A percentile compares a stretch with the other conserved stretches of the same genome.
phyloP scores from a whole-genome alignment of 1,140 invertebrate genomes.

The Drosophila serrata region DNA sequence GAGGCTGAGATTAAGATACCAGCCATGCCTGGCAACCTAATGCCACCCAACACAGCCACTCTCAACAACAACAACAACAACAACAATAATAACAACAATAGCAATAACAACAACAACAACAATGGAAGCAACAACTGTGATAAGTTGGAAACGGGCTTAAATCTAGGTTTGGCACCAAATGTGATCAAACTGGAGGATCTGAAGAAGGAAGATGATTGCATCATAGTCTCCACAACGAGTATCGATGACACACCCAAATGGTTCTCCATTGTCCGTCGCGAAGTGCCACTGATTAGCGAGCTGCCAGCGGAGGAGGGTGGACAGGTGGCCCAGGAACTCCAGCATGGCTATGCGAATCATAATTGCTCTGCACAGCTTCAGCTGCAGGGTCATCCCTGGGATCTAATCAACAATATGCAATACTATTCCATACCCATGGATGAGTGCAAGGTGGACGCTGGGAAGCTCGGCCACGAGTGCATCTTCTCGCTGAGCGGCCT shows the following conservation, averaged over 20 bases:
- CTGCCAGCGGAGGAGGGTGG: slow-evolving; percentile 64
- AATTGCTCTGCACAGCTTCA: slow-evolving; percentile 86
- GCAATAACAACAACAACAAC: slow-evolving; percentile 43
- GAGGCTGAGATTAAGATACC: slow-evolving; percentile 81
- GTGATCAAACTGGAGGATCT: slow-evolving; percentile 61
- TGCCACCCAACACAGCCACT: slow-evolving; percentile 47
- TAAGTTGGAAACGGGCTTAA: slow-evolving; percentile 64
- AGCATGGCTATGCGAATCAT: slow-evolving; percentile 70
- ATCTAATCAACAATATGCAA: slow-evolving; percentile 87
- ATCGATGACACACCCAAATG: slow-evolving; percentile 85
- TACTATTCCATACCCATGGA: slow-evolving; percentile 87
- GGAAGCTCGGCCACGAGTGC: slow-evolving; percentile 85
- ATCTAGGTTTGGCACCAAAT: slow-evolving; percentile 7
- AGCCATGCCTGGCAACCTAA: slow-evolving; percentile 62
- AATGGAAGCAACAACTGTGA: slow-evolving; percentile 71
- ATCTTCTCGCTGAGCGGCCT: slow-evolving; percentile 87
- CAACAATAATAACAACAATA: slow-evolving; percentile 19
- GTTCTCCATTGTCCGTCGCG: slow-evolving; percentile 86
- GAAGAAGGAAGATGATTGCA: slow-evolving; percentile 81
- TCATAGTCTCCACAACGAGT: slow-evolving; percentile 72
- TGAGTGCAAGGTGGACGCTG: slow-evolving; percentile 86
- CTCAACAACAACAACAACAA: slow-evolving; percentile 49
- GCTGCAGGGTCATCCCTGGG: slow-evolving; percentile 87
- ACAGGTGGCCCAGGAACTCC: slow-evolving; percentile 55
- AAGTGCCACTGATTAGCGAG: slow-evolving; percentile 78